Conservation (phyloP, 1,140 invertebrate genomes). For the Euborellia annulipes region DNA sequence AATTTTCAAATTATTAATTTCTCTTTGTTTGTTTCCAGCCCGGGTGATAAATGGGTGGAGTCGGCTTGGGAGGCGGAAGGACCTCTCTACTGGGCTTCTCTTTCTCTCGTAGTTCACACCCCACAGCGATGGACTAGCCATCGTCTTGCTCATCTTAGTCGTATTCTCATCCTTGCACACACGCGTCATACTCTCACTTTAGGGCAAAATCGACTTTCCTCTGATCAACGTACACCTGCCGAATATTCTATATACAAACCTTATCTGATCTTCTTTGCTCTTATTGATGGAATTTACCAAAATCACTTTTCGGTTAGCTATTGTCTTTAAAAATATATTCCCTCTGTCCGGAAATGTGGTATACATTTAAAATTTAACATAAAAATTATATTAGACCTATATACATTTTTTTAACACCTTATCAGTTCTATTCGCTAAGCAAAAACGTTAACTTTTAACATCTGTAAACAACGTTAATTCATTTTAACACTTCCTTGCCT, state of each 20-base stretch:
- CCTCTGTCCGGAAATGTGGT: no score
- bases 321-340: slow-evolving; percentile 1
- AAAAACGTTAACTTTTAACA: no score
- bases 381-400: no score
- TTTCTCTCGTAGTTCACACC: slow-evolving; percentile 63
- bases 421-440: no score
- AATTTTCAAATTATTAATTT: no score
- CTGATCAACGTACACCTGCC: slow-evolving; percentile 17
- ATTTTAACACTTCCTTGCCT: no score
- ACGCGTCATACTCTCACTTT: slow-evolving; percentile 43
- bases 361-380: no score
- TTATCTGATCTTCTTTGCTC: slow-evolving; percentile 66
- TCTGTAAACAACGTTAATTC: no score
- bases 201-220: slow-evolving; percentile 34
- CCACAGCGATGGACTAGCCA: slow-evolving; percentile 50
- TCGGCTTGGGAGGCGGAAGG: slow-evolving; percentile 78
- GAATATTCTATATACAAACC: slow-evolving; percentile 75
- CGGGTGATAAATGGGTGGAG: slow-evolving; percentile 48
- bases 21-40: neutral
- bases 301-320: slow-evolving; percentile 52
- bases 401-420: no score
- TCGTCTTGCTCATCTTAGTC: slow-evolving; percentile 53
- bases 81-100: slow-evolving; percentile 66
- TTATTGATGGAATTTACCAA: slow-evolving; percentile 60
- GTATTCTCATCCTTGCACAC: slow-evolving; percentile 65